A percentile compares a stretch with the other conserved stretches of the same genome.
phyloP scores from a whole-genome alignment of 2,888 invertebrate genomes.

The Calameuta idolon region DNA sequence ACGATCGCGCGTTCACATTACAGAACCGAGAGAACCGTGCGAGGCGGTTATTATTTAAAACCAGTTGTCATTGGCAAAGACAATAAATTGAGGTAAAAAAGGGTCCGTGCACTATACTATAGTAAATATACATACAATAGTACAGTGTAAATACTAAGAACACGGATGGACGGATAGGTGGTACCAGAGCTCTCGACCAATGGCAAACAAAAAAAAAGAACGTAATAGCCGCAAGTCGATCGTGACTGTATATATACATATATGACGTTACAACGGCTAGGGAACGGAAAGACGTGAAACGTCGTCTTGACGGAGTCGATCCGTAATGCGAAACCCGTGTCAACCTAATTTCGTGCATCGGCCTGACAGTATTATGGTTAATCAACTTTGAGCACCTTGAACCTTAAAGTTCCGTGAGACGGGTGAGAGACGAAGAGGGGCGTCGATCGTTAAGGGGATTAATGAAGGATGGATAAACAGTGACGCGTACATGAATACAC shows the following conservation, averaged over 20 bases:
- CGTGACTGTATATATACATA: background rate
- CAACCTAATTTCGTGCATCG: background rate
- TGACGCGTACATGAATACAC: background rate
- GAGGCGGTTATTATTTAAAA: conserved; percentile 47
- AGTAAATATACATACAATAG: background rate
- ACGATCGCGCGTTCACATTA: conserved; percentile 36
- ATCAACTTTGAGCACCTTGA: background rate
- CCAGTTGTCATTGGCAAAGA: conserved; percentile 44
- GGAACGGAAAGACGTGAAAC: background rate
- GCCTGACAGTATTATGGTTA: background rate
- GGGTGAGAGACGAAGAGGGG: background rate
- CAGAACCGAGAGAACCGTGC: conserved; percentile 14
- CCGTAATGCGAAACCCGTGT: background rate
- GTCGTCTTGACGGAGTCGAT: background rate
- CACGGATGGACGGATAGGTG: background rate
- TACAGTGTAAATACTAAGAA: background rate
- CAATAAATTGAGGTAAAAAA: conserved; percentile 36
- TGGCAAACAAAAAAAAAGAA: background rate
- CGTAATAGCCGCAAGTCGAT: background rate
- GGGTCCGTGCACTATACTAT: background rate
- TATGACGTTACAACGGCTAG: background rate
- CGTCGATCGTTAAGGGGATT: background rate
- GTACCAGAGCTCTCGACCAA: background rate
- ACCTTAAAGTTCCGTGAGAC: background rate
- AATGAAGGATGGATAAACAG: background rate